Conservation (phyloP, 1,140 invertebrate species). For the Anoplophora glabripennis region DNA sequence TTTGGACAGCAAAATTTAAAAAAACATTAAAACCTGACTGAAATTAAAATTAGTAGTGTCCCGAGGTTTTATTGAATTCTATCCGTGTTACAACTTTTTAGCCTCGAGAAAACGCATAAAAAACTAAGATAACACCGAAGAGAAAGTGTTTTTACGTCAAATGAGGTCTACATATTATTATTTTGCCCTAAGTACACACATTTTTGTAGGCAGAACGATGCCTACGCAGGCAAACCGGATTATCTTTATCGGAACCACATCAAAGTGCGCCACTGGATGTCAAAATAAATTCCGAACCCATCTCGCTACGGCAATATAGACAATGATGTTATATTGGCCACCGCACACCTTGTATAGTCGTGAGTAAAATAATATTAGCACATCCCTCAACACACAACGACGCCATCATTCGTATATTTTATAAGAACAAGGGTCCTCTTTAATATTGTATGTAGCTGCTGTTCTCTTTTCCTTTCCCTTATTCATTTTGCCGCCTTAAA, state of each 20-base stretch:
- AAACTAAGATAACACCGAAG: too few relatives aligned
- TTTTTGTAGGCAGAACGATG: too few relatives aligned
- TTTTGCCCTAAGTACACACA: too few relatives aligned
- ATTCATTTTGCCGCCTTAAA: conserved; percentile 21
- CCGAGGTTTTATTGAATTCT: too few relatives aligned
- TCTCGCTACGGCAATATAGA: conserved; percentile 25
- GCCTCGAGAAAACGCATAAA: too few relatives aligned
- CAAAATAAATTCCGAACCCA: conserved; percentile 26
- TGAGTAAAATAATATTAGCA: conserved; percentile 33
- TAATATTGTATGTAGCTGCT: conserved; percentile 21
- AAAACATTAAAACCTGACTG: too few relatives aligned
- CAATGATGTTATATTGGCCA: conserved; percentile 30
- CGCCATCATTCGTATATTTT: conserved; percentile 12
- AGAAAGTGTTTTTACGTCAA: too few relatives aligned
- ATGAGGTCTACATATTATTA: too few relatives aligned
- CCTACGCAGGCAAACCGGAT: too few relatives aligned
- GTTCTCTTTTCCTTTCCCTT: conserved; percentile 15
- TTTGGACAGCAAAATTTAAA: too few relatives aligned
- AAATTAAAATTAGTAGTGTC: too few relatives aligned
- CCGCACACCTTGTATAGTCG: conserved; percentile 28
- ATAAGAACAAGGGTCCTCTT: conserved; percentile 13
- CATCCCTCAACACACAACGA: conserved; percentile 18
- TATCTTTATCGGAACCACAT: background rate
- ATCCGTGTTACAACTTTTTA: too few relatives aligned
- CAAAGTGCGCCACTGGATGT: conserved; percentile 8